phyloP scores from a whole-genome alignment of 2,113 vertebrate species.

The human region GRCh38 chr4:139975001-139975500 shows the following conservation, averaged over 20 bases:
- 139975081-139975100: background rate
- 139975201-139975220: background rate
- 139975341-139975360: background rate
- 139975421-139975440: no score
- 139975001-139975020: background rate
- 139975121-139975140: background rate
- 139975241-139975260: background rate
- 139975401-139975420: background rate
- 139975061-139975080: background rate
- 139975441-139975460: background rate
- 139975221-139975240: background rate
- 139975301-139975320: background rate
- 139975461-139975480: background rate
- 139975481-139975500: background rate
- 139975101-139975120: background rate
- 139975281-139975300: background rate
- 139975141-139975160: background rate
- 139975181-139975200: rapidly evolving
- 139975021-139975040: background rate
- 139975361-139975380: background rate
- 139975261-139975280: no score
- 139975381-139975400: background rate
- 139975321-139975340: background rate
- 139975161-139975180: background rate
- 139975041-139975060: background rate